A percentile compares a stretch with the other conserved stretches of the same genome.
Evolutionary conservation across 2,888 invertebrate genomes (phyloP).

Genomic region (Arrhopalites spinosus): DNA sequence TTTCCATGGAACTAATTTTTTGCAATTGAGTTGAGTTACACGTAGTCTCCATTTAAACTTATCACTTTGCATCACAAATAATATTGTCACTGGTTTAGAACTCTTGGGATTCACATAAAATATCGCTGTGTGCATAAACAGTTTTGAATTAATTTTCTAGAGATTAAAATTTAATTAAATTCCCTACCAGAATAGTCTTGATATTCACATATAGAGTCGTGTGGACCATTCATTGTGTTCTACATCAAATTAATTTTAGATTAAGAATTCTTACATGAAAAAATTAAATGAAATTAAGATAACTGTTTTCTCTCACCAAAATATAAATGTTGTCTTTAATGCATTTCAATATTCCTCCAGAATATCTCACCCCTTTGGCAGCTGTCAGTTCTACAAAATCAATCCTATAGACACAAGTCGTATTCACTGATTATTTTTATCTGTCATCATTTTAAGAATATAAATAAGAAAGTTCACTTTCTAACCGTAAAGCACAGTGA

Average conservation of each 20-base stretch:
- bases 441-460: too few species aligned
- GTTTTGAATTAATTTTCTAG: too few species aligned
- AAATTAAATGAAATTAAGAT: too few species aligned
- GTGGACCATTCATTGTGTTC: constrained; percentile 38
- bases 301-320: too few species aligned
- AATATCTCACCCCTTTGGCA: constrained; percentile 55
- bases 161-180: neutral
- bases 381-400: constrained; percentile 58
- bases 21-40: constrained; percentile 58
- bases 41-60: constrained; percentile 57
- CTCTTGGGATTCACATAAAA: constrained; percentile 44
- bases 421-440: too few species aligned
- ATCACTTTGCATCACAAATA: constrained; percentile 48
- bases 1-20: constrained; percentile 46
- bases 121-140: constrained; percentile 45
- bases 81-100: constrained; percentile 43
- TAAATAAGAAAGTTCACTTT: neutral
- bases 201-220: constrained; percentile 52
- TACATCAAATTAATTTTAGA: too few species aligned
- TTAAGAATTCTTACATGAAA: too few species aligned
- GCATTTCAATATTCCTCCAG: constrained; percentile 47
- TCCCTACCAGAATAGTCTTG: constrained; percentile 50
- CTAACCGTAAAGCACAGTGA: constrained; percentile 58
- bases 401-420: constrained; percentile 55
- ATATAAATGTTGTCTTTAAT: constrained; percentile 48